A percentile compares a stretch with the other conserved stretches of the same genome.
Evolutionary conservation across 2,888 invertebrate species (phyloP).

Genomic region (Thereva unica): DNA sequence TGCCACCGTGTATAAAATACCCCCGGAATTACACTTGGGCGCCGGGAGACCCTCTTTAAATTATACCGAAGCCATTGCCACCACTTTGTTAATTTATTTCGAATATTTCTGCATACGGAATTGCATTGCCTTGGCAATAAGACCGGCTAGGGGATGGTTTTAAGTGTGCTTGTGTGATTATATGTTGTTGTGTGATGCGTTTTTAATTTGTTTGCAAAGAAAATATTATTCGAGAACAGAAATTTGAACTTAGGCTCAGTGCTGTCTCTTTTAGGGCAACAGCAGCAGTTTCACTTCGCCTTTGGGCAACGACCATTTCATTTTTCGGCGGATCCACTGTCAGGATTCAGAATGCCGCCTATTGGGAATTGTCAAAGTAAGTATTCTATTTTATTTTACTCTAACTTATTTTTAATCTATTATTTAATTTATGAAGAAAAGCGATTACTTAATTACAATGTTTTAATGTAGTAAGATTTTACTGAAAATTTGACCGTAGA

Average conservation of each 20-base stretch:
- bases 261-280: conserved; percentile 91
- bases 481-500: too few relatives aligned
- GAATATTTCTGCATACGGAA: background rate
- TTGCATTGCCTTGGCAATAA: background rate
- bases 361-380: conserved; percentile 90
- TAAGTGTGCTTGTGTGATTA: background rate
- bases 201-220: conserved; percentile 1
- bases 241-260: conserved; percentile 66
- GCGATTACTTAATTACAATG: too few relatives aligned
- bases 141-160: background rate
- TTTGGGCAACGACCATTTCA: conserved; percentile 86
- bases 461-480: too few relatives aligned
- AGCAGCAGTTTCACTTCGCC: conserved; percentile 94
- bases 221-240: conserved; percentile 52
- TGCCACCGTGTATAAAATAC: too few relatives aligned
- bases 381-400: conserved; percentile 57
- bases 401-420: background rate
- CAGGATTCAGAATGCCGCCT: conserved; percentile 86
- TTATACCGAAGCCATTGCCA: conserved; percentile 5
- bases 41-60: background rate
- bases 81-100: conserved; percentile 30
- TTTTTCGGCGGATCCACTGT: conserved; percentile 84
- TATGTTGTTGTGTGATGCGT: background rate
- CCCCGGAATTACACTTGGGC: too few relatives aligned
- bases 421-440: too few relatives aligned